These are phyloP conservation scores for Zaprionus taronus DNA, from an alignment of 1,140 invertebrate genomes.

Conservation along the genomic window DNA sequence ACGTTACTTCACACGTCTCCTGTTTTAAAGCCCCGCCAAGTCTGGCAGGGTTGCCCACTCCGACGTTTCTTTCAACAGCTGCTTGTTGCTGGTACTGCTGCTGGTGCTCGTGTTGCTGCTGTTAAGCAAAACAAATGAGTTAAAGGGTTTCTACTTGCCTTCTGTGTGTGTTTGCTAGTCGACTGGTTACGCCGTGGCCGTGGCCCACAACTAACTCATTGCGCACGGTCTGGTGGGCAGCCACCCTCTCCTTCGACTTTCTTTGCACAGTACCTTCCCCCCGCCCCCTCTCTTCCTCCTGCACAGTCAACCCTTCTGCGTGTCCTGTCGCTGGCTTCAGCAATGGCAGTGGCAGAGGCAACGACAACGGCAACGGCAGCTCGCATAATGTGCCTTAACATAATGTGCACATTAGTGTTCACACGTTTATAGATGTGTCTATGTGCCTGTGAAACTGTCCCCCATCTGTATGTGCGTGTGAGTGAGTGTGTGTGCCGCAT, in stretches of 20 bases:
- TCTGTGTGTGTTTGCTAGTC: constrained; percentile 35
- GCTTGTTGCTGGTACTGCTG: constrained; percentile 25
- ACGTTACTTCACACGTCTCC: constrained; percentile 73
- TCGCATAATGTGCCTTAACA: constrained; percentile 78
- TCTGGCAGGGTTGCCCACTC: background rate
- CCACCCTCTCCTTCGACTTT: background rate
- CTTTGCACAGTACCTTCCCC: background rate
- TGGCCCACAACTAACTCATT: constrained; percentile 67
- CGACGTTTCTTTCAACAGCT: constrained; percentile 31
- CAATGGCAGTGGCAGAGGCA: constrained; percentile 13
- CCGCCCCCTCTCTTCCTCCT: background rate
- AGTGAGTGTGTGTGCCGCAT: constrained; percentile 60
- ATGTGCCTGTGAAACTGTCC: constrained; percentile 45
- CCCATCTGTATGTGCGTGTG: constrained; percentile 2
- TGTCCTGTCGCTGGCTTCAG: background rate
- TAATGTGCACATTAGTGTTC: constrained; percentile 83
- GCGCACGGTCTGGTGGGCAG: constrained; percentile 76
- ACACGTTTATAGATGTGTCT: constrained; percentile 78
- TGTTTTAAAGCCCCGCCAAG: constrained; percentile 53
- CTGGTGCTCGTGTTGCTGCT: constrained; percentile 9
- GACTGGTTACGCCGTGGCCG: constrained; percentile 45
- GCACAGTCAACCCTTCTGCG: constrained; percentile 26
- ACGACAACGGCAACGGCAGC: constrained; percentile 30
- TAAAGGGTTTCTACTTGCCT: constrained; percentile 75
- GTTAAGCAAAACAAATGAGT: constrained; percentile 80